phyloP scores from a whole-genome alignment of 2,888 invertebrate species.

The Leptinotarsa haldemani region DNA sequence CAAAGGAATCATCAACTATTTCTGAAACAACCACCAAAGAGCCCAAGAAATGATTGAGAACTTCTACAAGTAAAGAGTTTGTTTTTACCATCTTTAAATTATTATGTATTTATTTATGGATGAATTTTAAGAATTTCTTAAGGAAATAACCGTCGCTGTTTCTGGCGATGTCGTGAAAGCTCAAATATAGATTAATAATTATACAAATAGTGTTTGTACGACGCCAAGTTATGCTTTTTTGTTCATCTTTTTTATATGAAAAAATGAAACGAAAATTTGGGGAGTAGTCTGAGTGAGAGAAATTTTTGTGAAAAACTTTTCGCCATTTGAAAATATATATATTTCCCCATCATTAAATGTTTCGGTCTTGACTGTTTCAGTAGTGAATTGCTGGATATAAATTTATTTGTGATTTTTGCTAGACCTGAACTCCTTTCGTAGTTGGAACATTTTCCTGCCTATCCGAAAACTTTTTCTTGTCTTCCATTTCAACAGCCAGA shows the following conservation, averaged over 20 bases:
- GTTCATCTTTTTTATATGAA: background rate
- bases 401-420: background rate
- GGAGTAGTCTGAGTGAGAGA: background rate
- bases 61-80: conserved; percentile 25
- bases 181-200: conserved; percentile 36
- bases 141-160: conserved; percentile 23
- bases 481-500: background rate
- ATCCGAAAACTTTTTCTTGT: background rate
- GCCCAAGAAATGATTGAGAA: conserved; percentile 40
- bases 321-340: background rate
- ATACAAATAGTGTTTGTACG: conserved; percentile 24
- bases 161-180: conserved; percentile 31
- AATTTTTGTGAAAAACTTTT: background rate
- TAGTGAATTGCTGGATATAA: background rate
- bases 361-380: background rate
- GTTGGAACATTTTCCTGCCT: background rate
- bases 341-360: background rate
- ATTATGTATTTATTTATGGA: conserved; percentile 43
- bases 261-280: background rate
- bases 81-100: conserved; percentile 37
- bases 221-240: background rate
- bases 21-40: conserved; percentile 11
- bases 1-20: conserved; percentile 17
- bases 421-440: background rate
- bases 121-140: conserved; percentile 29